phyloP scores from a whole-genome alignment of 1,140 invertebrate genomes.

The Philaenus spumarius region DNA sequence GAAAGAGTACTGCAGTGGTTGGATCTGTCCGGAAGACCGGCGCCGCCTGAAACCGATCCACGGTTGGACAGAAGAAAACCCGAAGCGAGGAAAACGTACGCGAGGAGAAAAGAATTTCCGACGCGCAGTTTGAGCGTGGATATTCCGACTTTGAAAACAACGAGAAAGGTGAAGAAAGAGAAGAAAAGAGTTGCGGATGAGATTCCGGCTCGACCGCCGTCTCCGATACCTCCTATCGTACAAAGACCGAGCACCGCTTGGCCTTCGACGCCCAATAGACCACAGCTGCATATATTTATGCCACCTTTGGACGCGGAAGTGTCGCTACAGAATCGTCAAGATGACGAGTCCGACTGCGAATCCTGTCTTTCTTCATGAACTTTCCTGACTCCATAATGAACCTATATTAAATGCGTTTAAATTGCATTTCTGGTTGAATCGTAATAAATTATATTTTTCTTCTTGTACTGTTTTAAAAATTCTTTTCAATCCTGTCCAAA shows the following conservation, averaged over 20 bases:
- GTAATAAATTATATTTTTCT: too few species aligned
- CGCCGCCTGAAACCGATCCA: background rate
- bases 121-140: conserved; percentile 7
- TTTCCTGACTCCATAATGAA: too few species aligned
- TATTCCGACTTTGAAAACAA: background rate
- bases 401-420: too few species aligned
- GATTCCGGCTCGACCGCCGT: background rate
- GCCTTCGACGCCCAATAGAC: conserved; percentile 19
- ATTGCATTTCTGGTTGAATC: too few species aligned
- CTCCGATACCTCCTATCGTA: background rate
- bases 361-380: too few species aligned
- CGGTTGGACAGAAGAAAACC: background rate
- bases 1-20: conserved; percentile 51
- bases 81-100: background rate
- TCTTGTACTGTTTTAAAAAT: too few species aligned
- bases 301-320: conserved; percentile 43
- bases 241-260: conserved; percentile 21
- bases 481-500: too few species aligned
- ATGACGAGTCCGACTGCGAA: too few species aligned
- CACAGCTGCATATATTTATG: conserved; percentile 60
- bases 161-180: too few species aligned
- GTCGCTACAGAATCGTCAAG: too few species aligned
- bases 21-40: background rate
- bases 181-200: too few species aligned
- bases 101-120: conserved; percentile 2